These are phyloP conservation scores for Metellina segmentata DNA, from an alignment of 2,888 invertebrate species.

Conservation along the genomic window DNA sequence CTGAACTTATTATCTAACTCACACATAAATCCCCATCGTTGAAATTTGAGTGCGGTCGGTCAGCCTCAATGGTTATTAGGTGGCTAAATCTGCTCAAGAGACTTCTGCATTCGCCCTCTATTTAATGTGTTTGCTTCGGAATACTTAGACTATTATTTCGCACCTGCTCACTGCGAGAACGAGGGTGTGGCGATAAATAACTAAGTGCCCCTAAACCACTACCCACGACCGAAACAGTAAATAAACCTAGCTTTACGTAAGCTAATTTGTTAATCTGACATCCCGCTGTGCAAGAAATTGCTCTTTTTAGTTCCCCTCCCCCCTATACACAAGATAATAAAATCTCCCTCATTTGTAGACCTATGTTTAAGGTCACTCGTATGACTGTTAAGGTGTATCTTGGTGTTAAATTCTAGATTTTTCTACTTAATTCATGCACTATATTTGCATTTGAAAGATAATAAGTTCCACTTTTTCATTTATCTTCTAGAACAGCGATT, in stretches of 20 bases:
- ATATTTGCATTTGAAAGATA: too few relatives aligned
- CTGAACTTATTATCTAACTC: constrained; percentile 3
- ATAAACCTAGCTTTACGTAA: constrained; percentile 22
- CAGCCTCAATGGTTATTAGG: constrained; percentile 23
- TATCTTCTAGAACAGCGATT: too few relatives aligned
- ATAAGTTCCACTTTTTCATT: too few relatives aligned
- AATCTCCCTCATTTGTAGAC: too few relatives aligned
- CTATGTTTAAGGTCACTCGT: too few relatives aligned
- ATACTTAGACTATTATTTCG: constrained; percentile 30
- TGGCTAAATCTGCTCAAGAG: constrained; percentile 50
- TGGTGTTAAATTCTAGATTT: too few relatives aligned
- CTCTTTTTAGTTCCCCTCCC: too few relatives aligned
- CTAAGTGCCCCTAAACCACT: background rate
- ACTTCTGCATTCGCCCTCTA: constrained; percentile 24
- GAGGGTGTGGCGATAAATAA: background rate
- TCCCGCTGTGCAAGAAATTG: background rate
- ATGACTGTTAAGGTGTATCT: too few relatives aligned
- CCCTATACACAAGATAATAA: too few relatives aligned
- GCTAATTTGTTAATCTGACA: constrained; percentile 5
- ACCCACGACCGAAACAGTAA: constrained; percentile 7
- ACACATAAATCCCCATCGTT: background rate
- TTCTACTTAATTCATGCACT: too few relatives aligned
- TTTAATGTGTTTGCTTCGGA: constrained; percentile 21
- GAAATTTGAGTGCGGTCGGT: background rate
- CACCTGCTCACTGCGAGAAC: constrained; percentile 22